phyloP scores from a whole-genome alignment of 2,113 vertebrate genomes.

The Rhabdomys dilectus region DNA sequence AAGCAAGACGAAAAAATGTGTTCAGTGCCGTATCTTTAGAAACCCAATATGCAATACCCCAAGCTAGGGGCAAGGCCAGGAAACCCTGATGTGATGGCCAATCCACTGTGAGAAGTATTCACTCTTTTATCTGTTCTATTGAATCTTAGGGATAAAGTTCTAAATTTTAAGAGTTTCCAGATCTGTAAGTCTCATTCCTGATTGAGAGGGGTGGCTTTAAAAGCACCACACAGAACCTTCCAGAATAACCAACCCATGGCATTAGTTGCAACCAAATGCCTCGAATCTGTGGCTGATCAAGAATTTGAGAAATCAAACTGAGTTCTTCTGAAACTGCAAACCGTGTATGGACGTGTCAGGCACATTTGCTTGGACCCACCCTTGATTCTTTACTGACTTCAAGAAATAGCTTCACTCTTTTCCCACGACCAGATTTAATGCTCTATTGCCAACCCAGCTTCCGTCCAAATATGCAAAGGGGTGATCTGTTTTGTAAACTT shows the following conservation, averaged over 20 bases:
- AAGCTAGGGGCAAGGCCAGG: neutral
- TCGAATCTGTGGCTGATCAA: neutral
- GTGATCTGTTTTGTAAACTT: neutral
- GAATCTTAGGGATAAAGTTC: neutral
- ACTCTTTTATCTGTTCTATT: neutral
- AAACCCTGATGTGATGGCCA: neutral
- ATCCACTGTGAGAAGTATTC: neutral
- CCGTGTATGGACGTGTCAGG: fast-evolving
- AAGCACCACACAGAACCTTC: neutral
- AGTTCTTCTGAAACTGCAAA: neutral
- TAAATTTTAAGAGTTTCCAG: slow-evolving; percentile 29
- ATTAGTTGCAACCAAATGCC: neutral
- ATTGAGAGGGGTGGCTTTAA: slow-evolving; percentile 7
- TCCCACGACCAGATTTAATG: neutral
- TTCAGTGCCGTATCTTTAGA: neutral
- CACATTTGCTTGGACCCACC: neutral
- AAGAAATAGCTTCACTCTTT: neutral
- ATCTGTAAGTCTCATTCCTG: slow-evolving; percentile 52
- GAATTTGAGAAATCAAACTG: slow-evolving; percentile 20
- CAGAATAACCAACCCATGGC: neutral
- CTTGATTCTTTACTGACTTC: neutral
- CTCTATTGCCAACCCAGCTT: neutral
- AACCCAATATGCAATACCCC: fast-evolving
- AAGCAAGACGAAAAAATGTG: neutral
- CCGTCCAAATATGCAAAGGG: slow-evolving; percentile 18